Evolutionary conservation across 1,140 invertebrate genomes (phyloP).

Genomic region (Sesamia nonagrioides): DNA sequence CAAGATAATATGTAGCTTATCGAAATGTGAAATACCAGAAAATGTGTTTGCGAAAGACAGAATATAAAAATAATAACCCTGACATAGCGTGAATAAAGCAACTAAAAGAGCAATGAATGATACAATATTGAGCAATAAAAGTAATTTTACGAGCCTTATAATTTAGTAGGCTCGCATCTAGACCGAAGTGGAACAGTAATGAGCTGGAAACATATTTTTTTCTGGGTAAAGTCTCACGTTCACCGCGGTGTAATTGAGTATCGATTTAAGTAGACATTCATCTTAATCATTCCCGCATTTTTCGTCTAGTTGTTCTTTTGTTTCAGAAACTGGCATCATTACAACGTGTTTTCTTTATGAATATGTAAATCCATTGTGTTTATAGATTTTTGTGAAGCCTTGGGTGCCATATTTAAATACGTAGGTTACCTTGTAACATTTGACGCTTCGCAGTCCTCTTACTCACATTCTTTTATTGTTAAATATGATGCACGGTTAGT

Average conservation of each 20-base stretch:
- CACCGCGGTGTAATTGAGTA: neutral
- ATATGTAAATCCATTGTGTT: neutral
- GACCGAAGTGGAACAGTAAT: conserved; percentile 17
- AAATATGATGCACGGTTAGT: no score
- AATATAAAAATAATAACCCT: neutral
- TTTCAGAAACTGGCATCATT: neutral
- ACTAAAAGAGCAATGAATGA: conserved; percentile 18
- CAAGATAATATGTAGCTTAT: no score
- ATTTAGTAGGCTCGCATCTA: conserved; percentile 22
- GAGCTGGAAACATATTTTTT: conserved; percentile 30
- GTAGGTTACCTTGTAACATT: no score
- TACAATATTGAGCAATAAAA: conserved; percentile 37
- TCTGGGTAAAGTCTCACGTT: neutral
- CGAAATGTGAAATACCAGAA: neutral
- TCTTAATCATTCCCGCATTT: neutral
- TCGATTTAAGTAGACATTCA: neutral
- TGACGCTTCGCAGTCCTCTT: no score
- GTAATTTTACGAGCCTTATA: conserved; percentile 19
- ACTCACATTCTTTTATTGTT: no score
- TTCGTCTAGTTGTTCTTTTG: neutral
- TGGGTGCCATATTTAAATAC: no score
- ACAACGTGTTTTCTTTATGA: neutral
- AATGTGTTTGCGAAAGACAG: neutral
- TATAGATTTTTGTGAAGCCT: neutral
- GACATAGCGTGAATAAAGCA: conserved; percentile 20